Conservation (phyloP, 2,797 vertebrate species). For the Cyclura pinguis region DNA sequence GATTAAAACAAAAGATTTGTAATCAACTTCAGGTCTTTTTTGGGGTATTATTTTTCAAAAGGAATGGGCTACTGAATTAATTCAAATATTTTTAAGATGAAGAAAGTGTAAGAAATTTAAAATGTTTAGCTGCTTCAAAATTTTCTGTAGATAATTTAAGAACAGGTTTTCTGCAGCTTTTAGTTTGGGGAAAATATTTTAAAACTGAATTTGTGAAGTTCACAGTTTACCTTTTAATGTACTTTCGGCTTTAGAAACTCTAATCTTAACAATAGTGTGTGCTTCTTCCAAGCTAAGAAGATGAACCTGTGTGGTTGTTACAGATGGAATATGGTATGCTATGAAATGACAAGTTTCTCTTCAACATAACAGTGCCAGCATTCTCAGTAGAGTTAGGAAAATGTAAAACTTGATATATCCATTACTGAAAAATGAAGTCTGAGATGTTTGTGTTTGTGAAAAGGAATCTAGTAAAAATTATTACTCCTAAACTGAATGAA, state of each 20-base stretch:
- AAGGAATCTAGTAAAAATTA: conserved; percentile 82
- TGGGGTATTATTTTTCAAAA: conserved; percentile 82
- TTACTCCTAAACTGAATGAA: conserved; percentile 82
- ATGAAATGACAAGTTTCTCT: conserved; percentile 74
- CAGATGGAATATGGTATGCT: conserved; percentile 70
- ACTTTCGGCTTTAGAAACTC: conserved; percentile 76
- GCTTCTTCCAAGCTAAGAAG: conserved; percentile 75
- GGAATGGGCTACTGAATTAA: conserved; percentile 79
- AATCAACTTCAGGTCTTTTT: conserved; percentile 79
- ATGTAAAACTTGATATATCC: conserved; percentile 81
- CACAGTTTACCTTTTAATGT: conserved; percentile 77
- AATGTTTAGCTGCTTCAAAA: conserved; percentile 79
- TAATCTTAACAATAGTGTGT: conserved; percentile 82
- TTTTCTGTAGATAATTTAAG: conserved; percentile 83
- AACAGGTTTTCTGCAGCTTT: conserved; percentile 85
- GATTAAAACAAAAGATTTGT: conserved; percentile 99
- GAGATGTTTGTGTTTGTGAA: conserved; percentile 85
- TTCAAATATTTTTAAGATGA: conserved; percentile 89
- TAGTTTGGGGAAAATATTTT: conserved; percentile 82
- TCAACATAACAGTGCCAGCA: conserved; percentile 78
- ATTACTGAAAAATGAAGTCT: conserved; percentile 79
- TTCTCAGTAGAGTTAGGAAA: conserved; percentile 84
- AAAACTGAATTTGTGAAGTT: conserved; percentile 79
- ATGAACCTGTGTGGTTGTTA: conserved; percentile 66
- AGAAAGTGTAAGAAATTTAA: conserved; percentile 82